phyloP scores from a whole-genome alignment of 1,140 invertebrate genomes.

The Cydia fagiglandana region DNA sequence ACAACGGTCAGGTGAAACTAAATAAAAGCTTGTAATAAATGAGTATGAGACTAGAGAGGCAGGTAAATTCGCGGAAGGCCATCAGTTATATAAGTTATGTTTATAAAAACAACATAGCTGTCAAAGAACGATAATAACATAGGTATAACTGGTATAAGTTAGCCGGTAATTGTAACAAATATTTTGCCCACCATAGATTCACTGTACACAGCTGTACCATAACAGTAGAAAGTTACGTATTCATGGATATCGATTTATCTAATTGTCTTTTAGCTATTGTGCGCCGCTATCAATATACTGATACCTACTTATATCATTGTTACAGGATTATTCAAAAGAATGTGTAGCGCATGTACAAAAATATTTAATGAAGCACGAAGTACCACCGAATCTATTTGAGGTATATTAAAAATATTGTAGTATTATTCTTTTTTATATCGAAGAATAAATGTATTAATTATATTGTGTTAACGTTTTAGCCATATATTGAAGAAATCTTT shows the following conservation, averaged over 20 bases:
- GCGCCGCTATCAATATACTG: constrained; percentile 13
- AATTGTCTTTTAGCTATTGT: constrained; percentile 13
- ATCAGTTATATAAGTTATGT: too few species aligned
- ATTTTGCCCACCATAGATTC: neutral
- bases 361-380: constrained; percentile 97
- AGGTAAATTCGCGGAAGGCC: too few species aligned
- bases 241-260: neutral
- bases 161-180: neutral
- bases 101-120: too few species aligned
- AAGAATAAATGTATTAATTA: constrained; percentile 21
- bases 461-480: constrained; percentile 81
- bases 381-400: constrained; percentile 98
- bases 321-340: constrained; percentile 97
- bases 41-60: too few species aligned
- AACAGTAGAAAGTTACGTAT: constrained; percentile 19
- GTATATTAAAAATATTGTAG: constrained; percentile 78
- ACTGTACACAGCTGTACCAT: neutral
- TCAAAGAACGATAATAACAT: too few species aligned
- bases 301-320: constrained; percentile 60
- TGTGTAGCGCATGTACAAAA: constrained; percentile 98
- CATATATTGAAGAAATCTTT: constrained; percentile 99
- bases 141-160: too few species aligned
- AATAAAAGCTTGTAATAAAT: too few species aligned
- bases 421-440: neutral
- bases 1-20: too few species aligned